Base-by-base conservation (phyloP, 2,888 invertebrate genomes). In the Morpho achilles region DNA sequence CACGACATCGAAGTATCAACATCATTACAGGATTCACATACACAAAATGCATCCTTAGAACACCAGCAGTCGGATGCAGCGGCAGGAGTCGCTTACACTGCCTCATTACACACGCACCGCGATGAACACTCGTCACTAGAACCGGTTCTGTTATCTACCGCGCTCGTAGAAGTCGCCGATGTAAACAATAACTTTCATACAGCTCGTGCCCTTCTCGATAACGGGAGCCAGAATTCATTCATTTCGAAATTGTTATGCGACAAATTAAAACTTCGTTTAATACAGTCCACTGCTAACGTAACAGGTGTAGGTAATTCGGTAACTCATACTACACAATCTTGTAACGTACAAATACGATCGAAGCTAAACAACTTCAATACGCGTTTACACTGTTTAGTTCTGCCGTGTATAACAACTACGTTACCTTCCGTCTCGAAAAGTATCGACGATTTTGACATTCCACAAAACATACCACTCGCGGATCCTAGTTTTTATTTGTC, bases 251-350 rank as follows among this genome's bases (percentile, higher is more conserved):
- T 53, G 22, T 60, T 70, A 54, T 63, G 62, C 53, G 51, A 68
- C 23, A 44, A 10, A 54, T 43, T 69, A 50, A 55, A 66, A 16
- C 8, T 58, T 40, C 57, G 52, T 56, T 47, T 58, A 42, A 58
- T 69, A 70, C 67, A 69, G 67, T 72, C 67, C 66, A 69, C 66
- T 58, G 39, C 62, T 3, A 46, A 59, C n/a, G 59, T 70, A 8
- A 50, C 53, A 16, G 69, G 68, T 8, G 64, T 69, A 32, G 63
- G 66, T 2, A 58, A 62, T 8, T 55, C 55, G 7, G 47, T 69
- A 1, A 63, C 65, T 41, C 61, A 67, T 8, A 55, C 60, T 41
- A 58, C 59, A 8, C 50, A 63, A 16, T 45, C 46, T 16, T 70
- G 67, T 58, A 49, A 68, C 7, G 58, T 69, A 10, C 22, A 60